A percentile compares a stretch with the other conserved stretches of the same genome.
These are phyloP conservation scores for Callinectes sapidus DNA, from an alignment of 2,888 invertebrate genomes.

Conservation along the genomic window DNA sequence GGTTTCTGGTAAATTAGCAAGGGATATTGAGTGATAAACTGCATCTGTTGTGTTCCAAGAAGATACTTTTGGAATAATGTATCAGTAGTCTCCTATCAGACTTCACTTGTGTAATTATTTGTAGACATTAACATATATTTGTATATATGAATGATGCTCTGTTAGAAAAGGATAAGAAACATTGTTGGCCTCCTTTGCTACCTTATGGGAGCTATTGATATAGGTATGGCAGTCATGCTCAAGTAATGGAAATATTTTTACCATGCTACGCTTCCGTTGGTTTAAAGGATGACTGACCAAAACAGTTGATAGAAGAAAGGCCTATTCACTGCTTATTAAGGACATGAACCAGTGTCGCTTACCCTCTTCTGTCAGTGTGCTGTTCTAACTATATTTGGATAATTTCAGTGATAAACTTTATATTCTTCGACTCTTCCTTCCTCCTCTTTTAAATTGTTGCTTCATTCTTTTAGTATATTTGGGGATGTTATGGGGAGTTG, in stretches of 20 bases:
- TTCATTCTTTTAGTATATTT: not conserved
- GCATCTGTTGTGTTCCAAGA: not conserved
- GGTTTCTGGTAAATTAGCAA: constrained; percentile 15
- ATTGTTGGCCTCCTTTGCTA: too few relatives aligned
- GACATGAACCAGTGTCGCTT: too few relatives aligned
- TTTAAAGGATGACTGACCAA: too few relatives aligned
- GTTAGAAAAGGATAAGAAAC: too few relatives aligned
- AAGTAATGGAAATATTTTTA: too few relatives aligned
- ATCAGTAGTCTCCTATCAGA: not conserved
- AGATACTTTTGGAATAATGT: not conserved
- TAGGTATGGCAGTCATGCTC: not conserved
- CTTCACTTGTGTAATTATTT: not conserved
- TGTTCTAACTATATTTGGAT: not conserved
- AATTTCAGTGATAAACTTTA: not conserved
- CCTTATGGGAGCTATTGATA: too few relatives aligned
- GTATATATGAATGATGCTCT: too few relatives aligned
- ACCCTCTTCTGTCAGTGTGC: too few relatives aligned
- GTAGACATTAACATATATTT: not conserved
- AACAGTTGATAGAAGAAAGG: too few relatives aligned
- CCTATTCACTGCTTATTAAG: too few relatives aligned
- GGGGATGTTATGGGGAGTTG: not conserved
- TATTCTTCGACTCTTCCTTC: not conserved
- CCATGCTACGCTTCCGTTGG: too few relatives aligned
- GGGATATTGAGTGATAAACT: not conserved
- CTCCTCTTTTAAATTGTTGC: not conserved